phyloP scores from a whole-genome alignment of 2,888 invertebrate genomes.

The Arge pagana region DNA sequence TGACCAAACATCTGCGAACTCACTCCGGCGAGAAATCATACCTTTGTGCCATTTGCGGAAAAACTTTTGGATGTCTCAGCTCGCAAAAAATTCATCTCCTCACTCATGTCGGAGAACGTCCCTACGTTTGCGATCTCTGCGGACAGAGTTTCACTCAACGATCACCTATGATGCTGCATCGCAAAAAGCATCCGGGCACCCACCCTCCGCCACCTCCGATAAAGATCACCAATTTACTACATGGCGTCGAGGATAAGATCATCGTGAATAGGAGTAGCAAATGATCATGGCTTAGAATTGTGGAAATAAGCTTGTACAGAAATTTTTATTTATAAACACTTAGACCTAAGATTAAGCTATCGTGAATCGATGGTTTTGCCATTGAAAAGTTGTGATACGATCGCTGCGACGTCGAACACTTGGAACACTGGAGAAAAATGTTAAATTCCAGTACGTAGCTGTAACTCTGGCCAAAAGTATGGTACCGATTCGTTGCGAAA shows the following conservation, averaged over 20 bases:
- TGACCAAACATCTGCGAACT: constrained; percentile 48
- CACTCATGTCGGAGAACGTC: constrained; percentile 49
- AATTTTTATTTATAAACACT: too few relatives aligned
- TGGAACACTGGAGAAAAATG: too few relatives aligned
- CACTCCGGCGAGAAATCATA: constrained; percentile 50
- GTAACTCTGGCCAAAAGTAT: too few relatives aligned
- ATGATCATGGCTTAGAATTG: too few relatives aligned
- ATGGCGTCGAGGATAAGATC: constrained; percentile 48
- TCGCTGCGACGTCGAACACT: too few relatives aligned
- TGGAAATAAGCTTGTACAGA: too few relatives aligned
- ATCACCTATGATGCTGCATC: constrained; percentile 51
- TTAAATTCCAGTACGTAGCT: too few relatives aligned
- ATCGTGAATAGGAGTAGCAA: constrained; percentile 36
- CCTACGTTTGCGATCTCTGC: constrained; percentile 51
- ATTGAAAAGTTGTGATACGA: too few relatives aligned
- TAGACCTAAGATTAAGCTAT: too few relatives aligned
- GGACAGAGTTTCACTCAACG: constrained; percentile 51
- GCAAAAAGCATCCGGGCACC: constrained; percentile 48
- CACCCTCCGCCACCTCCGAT: constrained; percentile 51
- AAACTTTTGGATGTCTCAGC: constrained; percentile 47
- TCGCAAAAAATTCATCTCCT: constrained; percentile 48
- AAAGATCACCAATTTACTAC: constrained; percentile 49
- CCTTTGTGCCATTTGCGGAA: constrained; percentile 49
- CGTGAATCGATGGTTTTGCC: too few relatives aligned
- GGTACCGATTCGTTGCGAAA: too few relatives aligned